Evolutionary conservation across 2,888 invertebrate genomes (phyloP), one percentile per base, ranked within the genome.

Genomic region (Erpobdella octoculata): DNA sequence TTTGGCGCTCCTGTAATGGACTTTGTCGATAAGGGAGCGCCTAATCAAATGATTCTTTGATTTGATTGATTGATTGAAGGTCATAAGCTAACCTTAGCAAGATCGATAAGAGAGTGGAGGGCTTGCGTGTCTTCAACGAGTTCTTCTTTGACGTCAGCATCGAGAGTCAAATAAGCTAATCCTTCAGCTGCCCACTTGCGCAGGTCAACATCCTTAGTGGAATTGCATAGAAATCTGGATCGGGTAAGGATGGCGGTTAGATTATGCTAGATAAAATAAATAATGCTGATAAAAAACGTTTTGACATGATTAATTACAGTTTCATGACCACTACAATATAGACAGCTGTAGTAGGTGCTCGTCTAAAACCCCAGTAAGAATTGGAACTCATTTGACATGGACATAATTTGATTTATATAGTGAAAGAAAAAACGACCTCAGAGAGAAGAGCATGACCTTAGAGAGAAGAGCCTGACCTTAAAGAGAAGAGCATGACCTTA

Each of bases 141-240:
- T 82, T 93, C 93, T 82, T 98, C 97, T 82, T 98, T 98, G 0
- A 98, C 94, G 83, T 98, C 97, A 12, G 95, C 98, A 85, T 99
- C 97, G 72, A 98, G 86, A 0, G 96, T 94, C 6, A 98, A 86
- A 81, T 96, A 98, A 0, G 96, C 94, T 5, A 98, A 86, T 0
- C 96, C 96, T 85, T 97, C 96, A 8, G 93, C 91, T 0, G 96
- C 94, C 95, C 96, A 97, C 79, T 92, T 90, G 65, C 92, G 87
- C 81, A 94, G 89, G 79, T 94, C 93, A 76, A 88, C 88, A 79
- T 95, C 91, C 68, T 92, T 92, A 8, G 89, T 87, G 0, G 92
- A 90, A 83, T 93, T 93, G 0, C 92, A 87, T 65, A 96, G 84
- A 81, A 95, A 95, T 76, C 85, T 85, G 75, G 64, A 66, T 58